Evolutionary conservation across 2,888 invertebrate species (phyloP).

Genomic region (Acleris holmiana): DNA sequence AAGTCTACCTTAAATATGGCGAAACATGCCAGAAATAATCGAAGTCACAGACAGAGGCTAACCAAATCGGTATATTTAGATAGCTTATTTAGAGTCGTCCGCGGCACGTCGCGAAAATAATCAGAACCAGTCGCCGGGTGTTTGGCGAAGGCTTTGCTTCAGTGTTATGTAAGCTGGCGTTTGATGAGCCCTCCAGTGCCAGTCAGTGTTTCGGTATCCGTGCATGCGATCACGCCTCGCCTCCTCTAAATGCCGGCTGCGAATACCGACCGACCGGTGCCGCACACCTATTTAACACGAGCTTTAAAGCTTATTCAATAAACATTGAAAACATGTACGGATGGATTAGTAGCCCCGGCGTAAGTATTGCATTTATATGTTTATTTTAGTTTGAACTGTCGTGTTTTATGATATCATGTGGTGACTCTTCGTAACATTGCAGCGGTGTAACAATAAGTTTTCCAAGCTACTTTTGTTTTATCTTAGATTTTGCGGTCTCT

Average conservation of each 20-base stretch:
- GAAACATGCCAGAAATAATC: constrained; percentile 3
- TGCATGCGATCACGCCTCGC: constrained; percentile 45
- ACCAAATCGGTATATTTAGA: constrained; percentile 39
- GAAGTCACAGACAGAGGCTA: constrained; percentile 29
- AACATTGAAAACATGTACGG: constrained; percentile 50
- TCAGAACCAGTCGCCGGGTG: constrained; percentile 42
- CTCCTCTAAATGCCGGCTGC: constrained; percentile 37
- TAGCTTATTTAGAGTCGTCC: constrained; percentile 46
- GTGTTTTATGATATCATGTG: too few relatives aligned
- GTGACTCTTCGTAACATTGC: too few relatives aligned
- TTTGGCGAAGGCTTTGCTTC: constrained; percentile 56
- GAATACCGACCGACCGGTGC: constrained; percentile 22
- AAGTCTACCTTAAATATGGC: constrained; percentile 14
- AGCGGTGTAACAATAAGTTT: too few relatives aligned
- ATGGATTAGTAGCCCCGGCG: constrained; percentile 49
- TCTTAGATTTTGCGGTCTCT: too few relatives aligned
- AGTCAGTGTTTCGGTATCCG: constrained; percentile 53
- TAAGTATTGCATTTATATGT: constrained; percentile 48
- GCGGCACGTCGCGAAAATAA: constrained; percentile 44
- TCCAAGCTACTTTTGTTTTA: too few relatives aligned
- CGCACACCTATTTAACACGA: constrained; percentile 1
- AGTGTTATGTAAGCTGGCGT: constrained; percentile 34
- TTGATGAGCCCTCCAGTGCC: constrained; percentile 39
- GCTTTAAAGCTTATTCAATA: constrained; percentile 23
- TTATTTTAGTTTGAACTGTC: too few relatives aligned